phyloP scores from a whole-genome alignment of 2,888 invertebrate genomes.

The Pheosia gnoma region DNA sequence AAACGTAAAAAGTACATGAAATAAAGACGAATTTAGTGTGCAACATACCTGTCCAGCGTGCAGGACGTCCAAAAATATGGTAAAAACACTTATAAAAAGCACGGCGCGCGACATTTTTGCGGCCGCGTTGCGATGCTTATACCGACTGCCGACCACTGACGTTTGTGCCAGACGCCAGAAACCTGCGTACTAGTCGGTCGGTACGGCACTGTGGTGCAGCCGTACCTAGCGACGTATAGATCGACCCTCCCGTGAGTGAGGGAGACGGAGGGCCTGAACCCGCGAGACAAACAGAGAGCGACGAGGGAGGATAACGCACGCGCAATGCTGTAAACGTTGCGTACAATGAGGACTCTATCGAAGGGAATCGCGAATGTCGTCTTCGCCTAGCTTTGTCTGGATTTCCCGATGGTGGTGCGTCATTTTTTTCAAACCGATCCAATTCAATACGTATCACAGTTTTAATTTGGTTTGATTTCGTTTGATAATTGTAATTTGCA shows the following conservation, averaged over 20 bases:
- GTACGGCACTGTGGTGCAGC: slow-evolving; percentile 67
- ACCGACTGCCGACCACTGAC: slow-evolving; percentile 65
- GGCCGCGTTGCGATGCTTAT: slow-evolving; percentile 71
- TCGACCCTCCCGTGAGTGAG: slow-evolving; percentile 78
- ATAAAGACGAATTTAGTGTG: slow-evolving; percentile 28
- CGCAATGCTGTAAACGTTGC: slow-evolving; percentile 74
- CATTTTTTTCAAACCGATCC: slow-evolving; percentile 54
- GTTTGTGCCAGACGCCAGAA: slow-evolving; percentile 72
- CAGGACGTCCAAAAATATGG: slow-evolving; percentile 84
- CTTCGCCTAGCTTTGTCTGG: slow-evolving; percentile 79
- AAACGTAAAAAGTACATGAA: slow-evolving; percentile 25
- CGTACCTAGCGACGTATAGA: slow-evolving; percentile 82
- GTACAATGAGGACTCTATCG: slow-evolving; percentile 71
- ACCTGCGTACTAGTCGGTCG: slow-evolving; percentile 78
- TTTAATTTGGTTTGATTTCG: slow-evolving; percentile 33
- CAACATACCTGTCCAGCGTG: slow-evolving; percentile 82
- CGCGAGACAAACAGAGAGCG: slow-evolving; percentile 52
- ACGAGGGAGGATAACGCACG: slow-evolving; percentile 73
- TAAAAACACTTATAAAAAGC: slow-evolving; percentile 85
- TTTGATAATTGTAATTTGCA: slow-evolving; percentile 15
- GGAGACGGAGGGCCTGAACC: slow-evolving; percentile 44
- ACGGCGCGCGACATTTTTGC: slow-evolving; percentile 86
- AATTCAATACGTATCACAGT: slow-evolving; percentile 35
- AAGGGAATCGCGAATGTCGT: slow-evolving; percentile 73
- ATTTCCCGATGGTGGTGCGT: slow-evolving; percentile 79